Evolutionary conservation across 2,113 vertebrate genomes (phyloP).

Genomic region (Crotalus helleri): DNA sequence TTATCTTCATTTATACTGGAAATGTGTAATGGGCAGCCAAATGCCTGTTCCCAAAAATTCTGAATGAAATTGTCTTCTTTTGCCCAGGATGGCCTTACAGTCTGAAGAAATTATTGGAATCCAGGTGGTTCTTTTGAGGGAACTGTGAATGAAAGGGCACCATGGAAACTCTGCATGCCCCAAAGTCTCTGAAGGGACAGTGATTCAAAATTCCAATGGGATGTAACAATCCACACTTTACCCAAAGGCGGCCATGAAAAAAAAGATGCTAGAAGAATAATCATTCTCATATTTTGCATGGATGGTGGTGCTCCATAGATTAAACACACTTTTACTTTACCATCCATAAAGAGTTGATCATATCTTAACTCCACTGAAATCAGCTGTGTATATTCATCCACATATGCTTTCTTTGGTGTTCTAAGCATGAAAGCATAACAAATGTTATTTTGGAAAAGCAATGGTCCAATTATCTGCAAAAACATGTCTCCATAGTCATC

Average conservation of each 20-base stretch:
- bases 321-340: background rate
- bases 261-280: background rate
- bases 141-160: background rate
- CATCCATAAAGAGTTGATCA: background rate
- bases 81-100: background rate
- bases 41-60: background rate
- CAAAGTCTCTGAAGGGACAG: rapidly evolving
- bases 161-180: background rate
- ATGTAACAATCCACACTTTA: constrained; percentile 1
- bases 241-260: background rate
- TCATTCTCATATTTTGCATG: background rate
- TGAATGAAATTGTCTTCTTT: background rate
- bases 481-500: background rate
- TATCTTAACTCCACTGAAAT: background rate
- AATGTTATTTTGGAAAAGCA: background rate
- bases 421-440: background rate
- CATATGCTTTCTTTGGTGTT: background rate
- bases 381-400: too few species aligned
- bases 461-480: background rate
- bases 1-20: too few species aligned
- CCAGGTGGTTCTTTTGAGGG: background rate
- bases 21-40: background rate
- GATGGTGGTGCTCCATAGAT: background rate
- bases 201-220: background rate
- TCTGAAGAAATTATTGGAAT: constrained; percentile 6